Base-by-base conservation (phyloP, 2,888 invertebrate genomes). In the Lucinisca nassula region DNA sequence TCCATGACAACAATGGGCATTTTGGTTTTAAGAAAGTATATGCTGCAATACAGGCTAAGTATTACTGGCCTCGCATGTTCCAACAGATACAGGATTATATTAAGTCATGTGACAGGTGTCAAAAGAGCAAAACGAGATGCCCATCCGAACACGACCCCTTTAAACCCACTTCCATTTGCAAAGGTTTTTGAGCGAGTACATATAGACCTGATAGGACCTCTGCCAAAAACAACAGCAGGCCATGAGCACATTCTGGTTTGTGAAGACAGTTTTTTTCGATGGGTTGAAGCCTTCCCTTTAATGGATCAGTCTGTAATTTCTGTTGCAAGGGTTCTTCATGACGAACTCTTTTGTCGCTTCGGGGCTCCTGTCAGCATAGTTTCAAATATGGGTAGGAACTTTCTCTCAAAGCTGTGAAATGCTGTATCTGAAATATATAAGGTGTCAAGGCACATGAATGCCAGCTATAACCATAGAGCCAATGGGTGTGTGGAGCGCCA, bases 41-140 rank as follows among this genome's bases (percentile, higher is more conserved):
- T 38, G 40, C 67, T 17, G 58, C 81, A 10, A 84, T 87, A 24
- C 58, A 77, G n/a, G 37, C 27, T 30, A 84, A 74, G 21, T 84
- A 88, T 35, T 89, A 78, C 27, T 92, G 90, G 92, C 88, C 85
- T 14, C 70, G 49, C 21, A 87, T 91, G 87, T 80, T 75, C 49
- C 49, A 79, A 38, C 83, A 90, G 0, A 81, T 89, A 6, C 4
- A 30, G 24, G 49, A 85, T 30, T 88, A 82, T 70, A 55, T 91
- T 0, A 84, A 77, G 38, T 82, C 88, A 37, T 92, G 90, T 85
- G 79, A 89, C 17, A 83, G 27, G 12, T 92, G 92, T 73, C 89
- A 91, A 82, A 55, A 67, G 76, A 32, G 73, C 78, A 14, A 92
- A 90, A 49, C 24, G 81, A 21, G 70, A 87, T 35, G 30, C 76